Conservation (phyloP, 1,140 invertebrate genomes). For the Antheraea mylitta region DNA sequence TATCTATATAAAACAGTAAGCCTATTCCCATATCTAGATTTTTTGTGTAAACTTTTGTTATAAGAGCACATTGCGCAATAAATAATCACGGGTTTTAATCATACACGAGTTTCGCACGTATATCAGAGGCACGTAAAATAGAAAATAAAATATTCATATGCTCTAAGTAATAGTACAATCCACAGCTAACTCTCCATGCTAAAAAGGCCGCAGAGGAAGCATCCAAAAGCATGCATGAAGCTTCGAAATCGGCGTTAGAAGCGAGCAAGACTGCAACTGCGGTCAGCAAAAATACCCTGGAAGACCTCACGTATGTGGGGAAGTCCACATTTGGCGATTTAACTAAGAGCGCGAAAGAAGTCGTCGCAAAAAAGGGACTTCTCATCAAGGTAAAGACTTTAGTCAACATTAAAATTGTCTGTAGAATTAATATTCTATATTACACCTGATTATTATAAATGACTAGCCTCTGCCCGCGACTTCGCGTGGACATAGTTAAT, state of each 20-base stretch:
- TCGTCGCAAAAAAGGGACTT: conserved; percentile 90
- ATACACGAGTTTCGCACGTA: too few species aligned
- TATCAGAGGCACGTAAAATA: background rate
- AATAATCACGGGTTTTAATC: too few species aligned
- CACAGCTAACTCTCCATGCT: conserved; percentile 89
- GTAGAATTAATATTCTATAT: too few species aligned
- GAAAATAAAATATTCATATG: too few species aligned
- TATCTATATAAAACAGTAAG: too few species aligned
- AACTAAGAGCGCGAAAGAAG: conserved; percentile 95
- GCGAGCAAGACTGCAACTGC: conserved; percentile 92
- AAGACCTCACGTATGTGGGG: conserved; percentile 92
- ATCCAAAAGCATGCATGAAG: conserved; percentile 88
- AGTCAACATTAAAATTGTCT: background rate
- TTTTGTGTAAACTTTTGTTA: too few species aligned
- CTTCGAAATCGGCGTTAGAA: conserved; percentile 90
- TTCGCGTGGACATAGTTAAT: too few species aligned
- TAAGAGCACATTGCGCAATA: too few species aligned
- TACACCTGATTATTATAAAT: too few species aligned
- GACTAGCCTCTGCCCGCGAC: too few species aligned
- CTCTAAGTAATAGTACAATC: background rate
- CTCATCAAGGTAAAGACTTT: conserved; percentile 82
- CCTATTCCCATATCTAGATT: too few species aligned
- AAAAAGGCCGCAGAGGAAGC: conserved; percentile 94
- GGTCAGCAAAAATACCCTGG: conserved; percentile 92
- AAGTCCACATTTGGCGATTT: conserved; percentile 92